phyloP scores from a whole-genome alignment of 2,888 invertebrate species.

The Scaptomyza cyrtandrae region DNA sequence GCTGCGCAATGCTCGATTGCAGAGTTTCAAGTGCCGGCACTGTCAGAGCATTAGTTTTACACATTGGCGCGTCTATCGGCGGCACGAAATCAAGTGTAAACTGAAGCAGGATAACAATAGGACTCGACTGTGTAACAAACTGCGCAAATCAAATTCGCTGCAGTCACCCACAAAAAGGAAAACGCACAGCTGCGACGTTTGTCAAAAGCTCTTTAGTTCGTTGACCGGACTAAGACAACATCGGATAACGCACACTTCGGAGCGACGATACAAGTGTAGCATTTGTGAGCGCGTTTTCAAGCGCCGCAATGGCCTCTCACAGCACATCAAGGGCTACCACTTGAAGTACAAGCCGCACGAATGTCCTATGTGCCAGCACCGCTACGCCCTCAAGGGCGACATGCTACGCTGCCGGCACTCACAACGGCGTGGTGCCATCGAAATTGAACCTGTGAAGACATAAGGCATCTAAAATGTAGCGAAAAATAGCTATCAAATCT shows the following conservation, averaged over 20 bases:
- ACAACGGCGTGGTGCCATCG: slow-evolving; percentile 50
- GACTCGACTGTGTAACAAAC: not conserved
- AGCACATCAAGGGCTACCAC: slow-evolving; percentile 83
- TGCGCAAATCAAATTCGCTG: not conserved
- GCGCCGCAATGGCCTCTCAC: slow-evolving; percentile 82
- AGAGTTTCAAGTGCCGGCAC: slow-evolving; percentile 76
- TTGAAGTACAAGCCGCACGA: slow-evolving; percentile 82
- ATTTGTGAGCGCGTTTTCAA: slow-evolving; percentile 83
- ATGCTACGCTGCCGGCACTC: slow-evolving; percentile 84
- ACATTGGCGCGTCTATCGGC: slow-evolving; percentile 80
- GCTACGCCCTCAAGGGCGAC: slow-evolving; percentile 83
- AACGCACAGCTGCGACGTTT: slow-evolving; percentile 56
- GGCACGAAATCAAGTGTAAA: slow-evolving; percentile 76
- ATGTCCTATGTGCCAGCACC: slow-evolving; percentile 82
- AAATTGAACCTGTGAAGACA: slow-evolving; percentile 5
- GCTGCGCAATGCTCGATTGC: slow-evolving; percentile 59
- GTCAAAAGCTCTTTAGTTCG: slow-evolving; percentile 63
- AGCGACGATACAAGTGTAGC: slow-evolving; percentile 80
- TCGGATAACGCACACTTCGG: slow-evolving; percentile 81
- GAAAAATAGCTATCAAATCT: not conserved
- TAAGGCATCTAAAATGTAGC: not conserved
- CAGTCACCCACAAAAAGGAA: slow-evolving; percentile 4
- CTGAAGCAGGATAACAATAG: slow-evolving; percentile 6
- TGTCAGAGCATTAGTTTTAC: slow-evolving; percentile 76
- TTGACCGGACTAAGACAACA: slow-evolving; percentile 81